Evolutionary conservation across 37 sponge, comb jelly and placozoan genomes (phyloP), one percentile per base, ranked within the genome.

Genomic region (Crambe crambe): DNA sequence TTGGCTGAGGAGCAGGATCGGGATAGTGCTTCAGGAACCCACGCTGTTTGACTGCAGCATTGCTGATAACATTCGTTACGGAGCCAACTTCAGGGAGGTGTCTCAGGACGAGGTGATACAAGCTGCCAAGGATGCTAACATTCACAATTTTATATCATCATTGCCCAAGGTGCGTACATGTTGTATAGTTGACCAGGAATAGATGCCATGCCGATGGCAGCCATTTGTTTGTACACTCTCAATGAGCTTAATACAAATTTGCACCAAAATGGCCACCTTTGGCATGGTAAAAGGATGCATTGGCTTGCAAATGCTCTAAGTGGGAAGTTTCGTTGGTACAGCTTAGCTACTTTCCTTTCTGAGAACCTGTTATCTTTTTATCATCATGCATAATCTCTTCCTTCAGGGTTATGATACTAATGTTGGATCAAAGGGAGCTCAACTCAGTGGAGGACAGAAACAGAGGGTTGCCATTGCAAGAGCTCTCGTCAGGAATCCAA

Each of bases 21-120:
- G 96, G 5, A 35, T 96, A 2, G 96, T 96, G 34, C 82, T 81
- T 30, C 96, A 96, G 73, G 96, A 96, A 70, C 96, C 96, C 1
- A 69, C 89, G 36, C 82, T 96, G 58, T 90, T 96, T 40, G 90
- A 92, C 57, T 32, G 79, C 42, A 80, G 78, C 71, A 90, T 96
- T 75, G 93, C 94, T 29, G 97, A 97, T 37, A 97, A 97, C 74
- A 97, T 97, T 47, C 83, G 89, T 36, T 97, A 97, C 66, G 97
- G 97, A 36, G 97, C 81, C 76, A 84, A 85, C 78, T 80, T 72
- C 77, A 77, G 97, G 36, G 85, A 86, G 34, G 92, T 97, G 42
- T 75, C 87, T 9, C 80, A 80, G 62, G 94, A 93, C 23, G 97
- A 97, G 42, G 85, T 97, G 26, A 70, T 86, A 37, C 73, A 67